Evolutionary conservation across 2,888 invertebrate genomes (phyloP).

Genomic region (Anarsia innoxiella): DNA sequence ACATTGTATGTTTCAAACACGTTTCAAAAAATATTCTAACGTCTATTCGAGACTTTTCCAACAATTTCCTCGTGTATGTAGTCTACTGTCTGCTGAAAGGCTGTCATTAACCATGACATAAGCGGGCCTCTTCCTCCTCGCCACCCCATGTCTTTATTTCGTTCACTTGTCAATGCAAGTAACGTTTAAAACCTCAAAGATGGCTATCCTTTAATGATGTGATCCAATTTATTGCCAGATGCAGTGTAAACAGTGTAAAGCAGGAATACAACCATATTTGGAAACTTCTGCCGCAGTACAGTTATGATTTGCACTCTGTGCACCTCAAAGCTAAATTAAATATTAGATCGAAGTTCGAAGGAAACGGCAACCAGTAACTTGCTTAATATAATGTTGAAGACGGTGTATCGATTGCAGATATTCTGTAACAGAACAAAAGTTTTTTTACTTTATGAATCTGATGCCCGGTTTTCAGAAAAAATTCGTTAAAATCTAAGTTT

Average conservation of each 20-base stretch:
- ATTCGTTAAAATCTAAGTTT: no score
- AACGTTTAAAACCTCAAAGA: background rate
- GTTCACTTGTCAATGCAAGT: background rate
- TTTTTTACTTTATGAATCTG: no score
- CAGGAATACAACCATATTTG: background rate
- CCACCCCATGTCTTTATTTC: background rate
- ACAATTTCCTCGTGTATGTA: no score
- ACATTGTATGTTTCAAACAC: no score
- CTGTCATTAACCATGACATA: background rate
- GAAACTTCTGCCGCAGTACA: background rate
- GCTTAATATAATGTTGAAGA: no score
- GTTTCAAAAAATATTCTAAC: no score
- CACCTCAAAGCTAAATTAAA: constrained; percentile 1
- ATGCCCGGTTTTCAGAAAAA: no score
- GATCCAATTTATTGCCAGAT: background rate
- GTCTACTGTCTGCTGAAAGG: constrained; percentile 3
- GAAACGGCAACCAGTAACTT: no score
- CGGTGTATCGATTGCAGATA: no score
- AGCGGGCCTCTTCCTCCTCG: background rate
- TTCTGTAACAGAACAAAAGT: no score
- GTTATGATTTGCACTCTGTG: background rate
- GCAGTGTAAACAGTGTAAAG: background rate
- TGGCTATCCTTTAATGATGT: background rate
- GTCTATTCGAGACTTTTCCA: no score
- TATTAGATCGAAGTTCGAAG: no score